A percentile compares a stretch with the other conserved stretches of the same genome.
Conservation (phyloP, 1,140 invertebrate species). For the Zeugodacus cucurbitae region DNA sequence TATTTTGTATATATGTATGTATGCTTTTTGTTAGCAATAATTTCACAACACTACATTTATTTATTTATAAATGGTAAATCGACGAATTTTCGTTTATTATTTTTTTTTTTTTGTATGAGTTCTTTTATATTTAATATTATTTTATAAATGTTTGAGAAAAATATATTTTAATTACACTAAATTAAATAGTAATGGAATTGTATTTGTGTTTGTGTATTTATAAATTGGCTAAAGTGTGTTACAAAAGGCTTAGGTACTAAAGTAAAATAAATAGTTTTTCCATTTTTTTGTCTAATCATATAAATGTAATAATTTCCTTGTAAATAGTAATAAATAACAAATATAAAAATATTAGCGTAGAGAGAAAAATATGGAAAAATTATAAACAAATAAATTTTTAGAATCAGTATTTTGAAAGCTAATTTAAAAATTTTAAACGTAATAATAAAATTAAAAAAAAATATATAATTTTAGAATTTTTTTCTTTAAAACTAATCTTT, state of each 20-base stretch:
- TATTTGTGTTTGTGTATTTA: neutral
- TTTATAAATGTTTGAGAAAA: neutral
- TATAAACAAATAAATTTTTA: no score
- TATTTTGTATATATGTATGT: neutral
- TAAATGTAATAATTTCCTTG: no score
- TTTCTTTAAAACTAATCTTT: no score
- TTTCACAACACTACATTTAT: conserved; percentile 41
- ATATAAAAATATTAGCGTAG: no score
- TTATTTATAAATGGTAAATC: conserved; percentile 26
- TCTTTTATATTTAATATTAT: neutral
- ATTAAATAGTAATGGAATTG: neutral
- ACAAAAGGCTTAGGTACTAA: neutral
- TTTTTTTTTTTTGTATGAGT: neutral
- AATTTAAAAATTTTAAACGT: no score
- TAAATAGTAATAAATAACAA: no score
- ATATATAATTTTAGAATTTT: no score
- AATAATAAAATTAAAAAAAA: no score
- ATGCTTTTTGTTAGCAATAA: conserved; percentile 15
- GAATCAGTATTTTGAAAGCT: no score
- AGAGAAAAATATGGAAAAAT: no score
- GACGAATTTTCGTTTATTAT: neutral
- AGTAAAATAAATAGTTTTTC: no score
- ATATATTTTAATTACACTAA: neutral
- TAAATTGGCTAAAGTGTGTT: neutral
- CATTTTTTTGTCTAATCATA: no score